A percentile compares a stretch with the other conserved stretches of the same genome.
These are phyloP conservation scores for Drosophila bunnanda DNA, from an alignment of 2,888 invertebrate genomes.

Conservation along the genomic window DNA sequence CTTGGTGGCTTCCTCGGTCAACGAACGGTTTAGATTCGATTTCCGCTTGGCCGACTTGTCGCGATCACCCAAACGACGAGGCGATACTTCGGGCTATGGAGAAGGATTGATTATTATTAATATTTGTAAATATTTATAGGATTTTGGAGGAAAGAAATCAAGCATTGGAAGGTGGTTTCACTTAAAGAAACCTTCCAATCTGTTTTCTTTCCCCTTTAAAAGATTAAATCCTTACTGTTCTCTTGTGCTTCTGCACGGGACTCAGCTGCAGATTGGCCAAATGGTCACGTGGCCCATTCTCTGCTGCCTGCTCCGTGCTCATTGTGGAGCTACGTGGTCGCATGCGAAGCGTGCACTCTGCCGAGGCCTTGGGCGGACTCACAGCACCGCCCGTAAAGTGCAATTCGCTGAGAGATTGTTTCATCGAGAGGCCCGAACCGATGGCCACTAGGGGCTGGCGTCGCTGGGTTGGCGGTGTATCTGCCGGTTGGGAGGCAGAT, in stretches of 20 bases:
- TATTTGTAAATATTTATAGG: not conserved
- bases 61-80: constrained; percentile 85
- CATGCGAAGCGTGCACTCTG: constrained; percentile 78
- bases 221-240: constrained; percentile 67
- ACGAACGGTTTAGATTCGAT: constrained; percentile 88
- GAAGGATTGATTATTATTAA: not conserved
- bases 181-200: not conserved
- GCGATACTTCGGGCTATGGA: constrained; percentile 79
- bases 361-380: constrained; percentile 60
- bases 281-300: constrained; percentile 50
- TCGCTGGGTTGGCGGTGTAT: constrained; percentile 39
- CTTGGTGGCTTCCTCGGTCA: constrained; percentile 84
- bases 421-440: constrained; percentile 79
- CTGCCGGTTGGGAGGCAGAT: constrained; percentile 56
- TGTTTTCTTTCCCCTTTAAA: not conserved
- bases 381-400: constrained; percentile 75
- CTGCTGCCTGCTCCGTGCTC: constrained; percentile 60
- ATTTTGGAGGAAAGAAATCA: not conserved
- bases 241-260: constrained; percentile 77
- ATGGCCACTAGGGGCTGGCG: constrained; percentile 70
- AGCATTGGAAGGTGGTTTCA: not conserved
- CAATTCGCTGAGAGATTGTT: constrained; percentile 83
- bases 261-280: constrained; percentile 73
- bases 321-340: constrained; percentile 82
- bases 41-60: constrained; percentile 89